These are phyloP conservation scores for Grammomys dolichurus DNA, from an alignment of 2,113 vertebrate species.

Conservation along the genomic window DNA sequence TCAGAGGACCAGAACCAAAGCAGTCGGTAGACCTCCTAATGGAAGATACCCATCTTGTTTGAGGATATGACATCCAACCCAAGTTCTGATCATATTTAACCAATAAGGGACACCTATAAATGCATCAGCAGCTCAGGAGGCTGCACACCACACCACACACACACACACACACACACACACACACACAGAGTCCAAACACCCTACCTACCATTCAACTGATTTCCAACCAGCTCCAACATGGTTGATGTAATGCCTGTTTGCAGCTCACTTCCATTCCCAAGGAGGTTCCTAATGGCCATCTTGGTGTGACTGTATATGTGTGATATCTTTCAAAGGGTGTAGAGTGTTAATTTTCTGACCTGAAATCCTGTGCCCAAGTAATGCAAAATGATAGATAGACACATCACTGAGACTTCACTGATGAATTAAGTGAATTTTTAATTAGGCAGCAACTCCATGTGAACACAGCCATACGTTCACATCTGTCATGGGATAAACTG, in stretches of 20 bases:
- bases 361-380: background rate
- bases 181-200: accelerated
- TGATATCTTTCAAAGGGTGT: background rate
- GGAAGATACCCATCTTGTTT: too few species aligned
- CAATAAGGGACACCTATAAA: too few species aligned
- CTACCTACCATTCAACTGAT: accelerated
- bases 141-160: accelerated
- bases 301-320: background rate
- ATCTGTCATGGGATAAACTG: background rate
- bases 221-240: too few species aligned
- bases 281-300: background rate
- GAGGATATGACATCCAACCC: accelerated
- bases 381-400: background rate
- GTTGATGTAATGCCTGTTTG: background rate
- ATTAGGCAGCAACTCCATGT: background rate
- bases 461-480: background rate
- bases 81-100: background rate
- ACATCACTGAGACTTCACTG: background rate
- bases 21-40: background rate
- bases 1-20: background rate
- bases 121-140: background rate
- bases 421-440: background rate
- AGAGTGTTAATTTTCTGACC: background rate
- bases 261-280: background rate
- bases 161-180: background rate